These are phyloP conservation scores for Melieria picta DNA, from an alignment of 2,888 invertebrate genomes.

Conservation along the genomic window DNA sequence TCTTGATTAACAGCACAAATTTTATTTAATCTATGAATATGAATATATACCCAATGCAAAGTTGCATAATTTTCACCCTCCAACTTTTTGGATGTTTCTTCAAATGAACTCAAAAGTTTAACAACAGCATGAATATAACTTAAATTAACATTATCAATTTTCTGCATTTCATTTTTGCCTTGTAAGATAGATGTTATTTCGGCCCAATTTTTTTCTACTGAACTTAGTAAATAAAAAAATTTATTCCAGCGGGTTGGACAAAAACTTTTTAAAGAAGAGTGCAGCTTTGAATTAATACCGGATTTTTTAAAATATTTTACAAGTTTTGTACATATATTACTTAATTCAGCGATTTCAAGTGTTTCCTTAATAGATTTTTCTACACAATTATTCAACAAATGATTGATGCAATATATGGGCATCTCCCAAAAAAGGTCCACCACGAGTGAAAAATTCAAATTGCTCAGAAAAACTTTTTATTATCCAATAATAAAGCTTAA, in stretches of 20 bases:
- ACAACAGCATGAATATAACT: neutral
- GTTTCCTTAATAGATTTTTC: slow-evolving; percentile 34
- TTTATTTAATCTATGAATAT: neutral
- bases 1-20: neutral
- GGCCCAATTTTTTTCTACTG: slow-evolving; percentile 31
- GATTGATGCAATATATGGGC: slow-evolving; percentile 36
- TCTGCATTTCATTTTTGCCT: slow-evolving; percentile 1
- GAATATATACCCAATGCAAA: slow-evolving; percentile 3
- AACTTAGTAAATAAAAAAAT: slow-evolving; percentile 21
- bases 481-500: too few species aligned
- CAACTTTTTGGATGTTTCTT: slow-evolving; percentile 1
- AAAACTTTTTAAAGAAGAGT: slow-evolving; percentile 29
- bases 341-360: slow-evolving; percentile 22
- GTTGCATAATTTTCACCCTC: neutral
- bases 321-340: slow-evolving; percentile 31
- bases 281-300: slow-evolving; percentile 27
- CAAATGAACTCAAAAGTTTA: slow-evolving; percentile 2
- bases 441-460: too few species aligned
- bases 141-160: neutral
- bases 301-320: slow-evolving; percentile 38
- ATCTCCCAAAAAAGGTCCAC: too few species aligned
- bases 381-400: slow-evolving; percentile 32
- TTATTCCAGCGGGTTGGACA: slow-evolving; percentile 35
- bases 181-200: slow-evolving; percentile 5
- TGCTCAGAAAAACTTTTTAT: too few species aligned